Evolutionary conservation across 2,113 vertebrate genomes (phyloP).

Genomic region (Nesoenas mayeri): DNA sequence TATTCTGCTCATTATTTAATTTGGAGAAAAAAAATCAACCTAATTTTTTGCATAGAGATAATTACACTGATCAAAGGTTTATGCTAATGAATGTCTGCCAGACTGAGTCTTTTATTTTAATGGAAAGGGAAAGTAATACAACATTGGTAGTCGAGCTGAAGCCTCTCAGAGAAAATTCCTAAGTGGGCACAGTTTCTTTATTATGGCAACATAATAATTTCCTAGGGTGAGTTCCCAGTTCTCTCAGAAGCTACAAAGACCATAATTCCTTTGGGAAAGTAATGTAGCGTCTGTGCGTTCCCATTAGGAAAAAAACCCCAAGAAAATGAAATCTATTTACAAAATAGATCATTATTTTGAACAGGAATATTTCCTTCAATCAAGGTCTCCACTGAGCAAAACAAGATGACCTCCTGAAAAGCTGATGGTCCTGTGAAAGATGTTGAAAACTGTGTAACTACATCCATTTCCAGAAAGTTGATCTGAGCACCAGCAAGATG

Average conservation of each 20-base stretch:
- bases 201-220: neutral
- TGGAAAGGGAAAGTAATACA: neutral
- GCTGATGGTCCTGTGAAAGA: neutral
- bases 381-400: neutral
- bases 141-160: neutral
- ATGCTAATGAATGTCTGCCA: constrained; percentile 21
- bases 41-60: neutral
- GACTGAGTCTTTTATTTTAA: neutral
- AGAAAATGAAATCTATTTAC: neutral
- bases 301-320: neutral
- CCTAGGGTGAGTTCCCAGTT: neutral
- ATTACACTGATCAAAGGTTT: constrained; percentile 40
- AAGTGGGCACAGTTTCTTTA: neutral
- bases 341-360: neutral
- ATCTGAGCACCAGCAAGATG: neutral
- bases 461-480: neutral
- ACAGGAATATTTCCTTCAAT: neutral
- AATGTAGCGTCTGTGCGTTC: neutral
- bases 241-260: neutral
- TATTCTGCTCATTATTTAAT: neutral
- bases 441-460: neutral
- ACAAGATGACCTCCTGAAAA: neutral
- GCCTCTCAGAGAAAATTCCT: neutral
- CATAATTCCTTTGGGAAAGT: neutral
- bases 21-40: neutral